These are phyloP conservation scores for Mustela nigripes DNA, from an alignment of 2,113 vertebrate species.

Conservation along the genomic window DNA sequence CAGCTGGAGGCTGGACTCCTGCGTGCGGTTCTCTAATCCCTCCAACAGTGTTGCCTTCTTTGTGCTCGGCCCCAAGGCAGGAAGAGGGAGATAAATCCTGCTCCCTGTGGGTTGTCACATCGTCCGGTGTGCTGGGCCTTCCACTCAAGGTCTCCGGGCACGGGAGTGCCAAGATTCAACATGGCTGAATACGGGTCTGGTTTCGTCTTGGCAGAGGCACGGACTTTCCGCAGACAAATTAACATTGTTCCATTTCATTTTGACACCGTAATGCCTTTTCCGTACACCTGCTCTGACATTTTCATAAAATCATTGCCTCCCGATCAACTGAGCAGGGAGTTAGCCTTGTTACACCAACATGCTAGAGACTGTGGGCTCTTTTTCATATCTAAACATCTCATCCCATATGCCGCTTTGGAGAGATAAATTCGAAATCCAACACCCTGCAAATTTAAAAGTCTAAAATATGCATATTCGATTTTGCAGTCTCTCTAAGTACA, in stretches of 20 bases:
- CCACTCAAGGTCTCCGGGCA: fast-evolving
- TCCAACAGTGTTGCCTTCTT: constrained; percentile 61
- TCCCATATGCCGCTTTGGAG: constrained; percentile 60
- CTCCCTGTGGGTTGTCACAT: constrained; percentile 12
- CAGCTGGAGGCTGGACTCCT: neutral
- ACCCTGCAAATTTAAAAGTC: neutral
- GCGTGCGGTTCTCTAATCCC: neutral
- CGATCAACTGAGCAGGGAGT: constrained; percentile 80
- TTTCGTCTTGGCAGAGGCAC: constrained; percentile 83
- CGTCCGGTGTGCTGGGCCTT: constrained; percentile 61
- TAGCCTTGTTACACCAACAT: constrained; percentile 75
- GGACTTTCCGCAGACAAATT: constrained; percentile 84
- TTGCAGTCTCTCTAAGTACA: neutral
- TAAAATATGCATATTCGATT: neutral
- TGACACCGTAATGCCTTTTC: constrained; percentile 86
- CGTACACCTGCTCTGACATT: constrained; percentile 84
- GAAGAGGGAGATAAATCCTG: constrained; percentile 38
- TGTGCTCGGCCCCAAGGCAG: constrained; percentile 78
- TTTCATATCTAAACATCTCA: constrained; percentile 76
- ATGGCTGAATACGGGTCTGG: constrained; percentile 77
- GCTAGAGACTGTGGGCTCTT: constrained; percentile 72
- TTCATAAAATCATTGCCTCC: constrained; percentile 83
- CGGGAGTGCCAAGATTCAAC: constrained; percentile 75
- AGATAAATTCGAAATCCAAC: constrained; percentile 26
- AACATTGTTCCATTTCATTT: constrained; percentile 83